Evolutionary conservation across 2,797 vertebrate genomes (phyloP).

Genomic region (Thripadectes ignobilis): DNA sequence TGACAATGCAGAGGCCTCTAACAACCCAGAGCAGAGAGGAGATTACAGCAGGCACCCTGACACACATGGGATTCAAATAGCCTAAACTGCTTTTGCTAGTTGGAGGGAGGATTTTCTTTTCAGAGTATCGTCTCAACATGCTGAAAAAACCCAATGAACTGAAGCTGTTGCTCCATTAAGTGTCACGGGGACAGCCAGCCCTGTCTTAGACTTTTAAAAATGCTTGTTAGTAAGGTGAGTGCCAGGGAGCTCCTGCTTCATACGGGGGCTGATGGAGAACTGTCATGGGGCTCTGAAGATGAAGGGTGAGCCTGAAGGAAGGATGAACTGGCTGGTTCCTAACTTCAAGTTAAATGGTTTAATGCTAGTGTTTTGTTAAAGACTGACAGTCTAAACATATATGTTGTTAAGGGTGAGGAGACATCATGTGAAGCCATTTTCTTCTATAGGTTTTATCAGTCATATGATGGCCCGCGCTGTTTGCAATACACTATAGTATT

Average conservation of each 20-base stretch:
- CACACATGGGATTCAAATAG: background rate
- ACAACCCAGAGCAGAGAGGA: background rate
- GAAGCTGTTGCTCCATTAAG: background rate
- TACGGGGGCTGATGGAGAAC: background rate
- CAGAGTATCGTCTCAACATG: background rate
- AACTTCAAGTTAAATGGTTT: background rate
- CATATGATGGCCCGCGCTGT: background rate
- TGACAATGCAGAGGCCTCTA: background rate
- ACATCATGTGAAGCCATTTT: background rate
- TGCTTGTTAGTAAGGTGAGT: rapidly evolving
- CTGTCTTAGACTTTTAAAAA: background rate
- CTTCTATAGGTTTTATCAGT: background rate
- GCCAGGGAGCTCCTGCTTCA: background rate
- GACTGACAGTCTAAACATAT: background rate
- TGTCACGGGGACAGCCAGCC: background rate
- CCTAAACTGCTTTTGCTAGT: background rate
- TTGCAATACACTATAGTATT: background rate
- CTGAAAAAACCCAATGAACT: background rate
- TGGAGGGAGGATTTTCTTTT: background rate
- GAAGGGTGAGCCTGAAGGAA: background rate
- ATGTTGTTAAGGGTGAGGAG: background rate
- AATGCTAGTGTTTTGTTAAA: background rate
- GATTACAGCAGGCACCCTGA: background rate
- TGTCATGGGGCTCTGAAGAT: background rate
- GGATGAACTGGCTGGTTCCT: background rate